Evolutionary conservation across 2,113 vertebrate genomes (phyloP).

Genomic region (Nyctibius bracteatus): DNA sequence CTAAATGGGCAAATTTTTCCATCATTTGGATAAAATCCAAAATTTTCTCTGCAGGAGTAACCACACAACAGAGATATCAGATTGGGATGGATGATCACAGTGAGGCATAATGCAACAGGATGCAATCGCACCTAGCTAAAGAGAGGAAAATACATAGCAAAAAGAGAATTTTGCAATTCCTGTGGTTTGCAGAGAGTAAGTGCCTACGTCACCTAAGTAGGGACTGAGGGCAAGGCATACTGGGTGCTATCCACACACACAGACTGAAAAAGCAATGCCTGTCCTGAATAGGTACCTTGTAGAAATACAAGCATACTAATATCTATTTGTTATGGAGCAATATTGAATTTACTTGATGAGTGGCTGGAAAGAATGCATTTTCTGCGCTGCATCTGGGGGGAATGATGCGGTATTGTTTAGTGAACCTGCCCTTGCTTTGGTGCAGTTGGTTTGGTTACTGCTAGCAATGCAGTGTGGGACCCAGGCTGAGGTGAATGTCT

Average conservation of each 20-base stretch:
- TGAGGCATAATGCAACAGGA: neutral
- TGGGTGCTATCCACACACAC: neutral
- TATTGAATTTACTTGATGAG: neutral
- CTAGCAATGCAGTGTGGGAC: neutral
- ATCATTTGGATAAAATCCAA: constrained; percentile 38
- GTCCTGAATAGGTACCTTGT: neutral
- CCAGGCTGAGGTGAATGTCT: no score
- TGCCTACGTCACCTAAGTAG: neutral
- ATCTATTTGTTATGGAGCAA: neutral
- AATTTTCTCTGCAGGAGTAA: constrained; percentile 20
- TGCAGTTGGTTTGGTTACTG: neutral
- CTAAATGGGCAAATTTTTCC: constrained; percentile 8
- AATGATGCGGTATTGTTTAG: accelerated
- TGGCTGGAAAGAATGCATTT: neutral
- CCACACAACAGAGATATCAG: neutral
- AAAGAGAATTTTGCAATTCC: neutral
- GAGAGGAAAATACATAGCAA: neutral
- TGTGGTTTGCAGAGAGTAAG: neutral
- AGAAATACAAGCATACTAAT: neutral
- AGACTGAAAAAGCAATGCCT: neutral
- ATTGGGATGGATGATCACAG: neutral
- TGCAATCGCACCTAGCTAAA: neutral
- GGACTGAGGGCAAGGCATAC: accelerated
- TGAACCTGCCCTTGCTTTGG: neutral
- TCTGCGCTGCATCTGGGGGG: accelerated